Conservation (phyloP, 2,797 vertebrate genomes). For the Euthynnus affinis region DNA sequence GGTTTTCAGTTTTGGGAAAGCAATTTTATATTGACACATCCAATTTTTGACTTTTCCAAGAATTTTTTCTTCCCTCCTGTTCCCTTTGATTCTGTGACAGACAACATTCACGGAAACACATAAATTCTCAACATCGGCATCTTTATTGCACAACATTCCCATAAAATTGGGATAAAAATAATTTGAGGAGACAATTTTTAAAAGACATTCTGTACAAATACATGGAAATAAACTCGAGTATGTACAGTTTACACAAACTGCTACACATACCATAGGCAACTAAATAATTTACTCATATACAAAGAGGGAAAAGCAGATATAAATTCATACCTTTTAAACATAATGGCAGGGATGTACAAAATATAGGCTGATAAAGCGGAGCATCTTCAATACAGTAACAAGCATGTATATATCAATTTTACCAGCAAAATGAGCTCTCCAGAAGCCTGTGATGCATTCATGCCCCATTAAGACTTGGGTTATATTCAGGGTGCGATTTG, state of each 20-base stretch:
- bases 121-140: conserved; percentile 78
- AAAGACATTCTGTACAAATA: conserved; percentile 96
- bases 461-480: conserved; percentile 82
- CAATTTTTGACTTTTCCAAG: neutral
- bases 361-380: conserved; percentile 68
- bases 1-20: conserved; percentile 11
- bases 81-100: conserved; percentile 1
- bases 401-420: conserved; percentile 61
- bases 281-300: conserved; percentile 90
- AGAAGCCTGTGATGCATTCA: conserved; percentile 64
- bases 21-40: neutral
- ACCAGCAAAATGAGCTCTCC: conserved; percentile 73
- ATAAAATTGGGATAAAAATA: conserved; percentile 95
- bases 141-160: conserved; percentile 99
- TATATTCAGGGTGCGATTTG: conserved; percentile 60
- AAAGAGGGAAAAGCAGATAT: conserved; percentile 84
- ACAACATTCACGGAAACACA: conserved; percentile 19
- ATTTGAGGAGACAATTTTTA: conserved; percentile 89
- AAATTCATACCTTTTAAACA: conserved; percentile 74
- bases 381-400: conserved; percentile 67
- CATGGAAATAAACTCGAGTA: conserved; percentile 86
- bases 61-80: too few relatives aligned
- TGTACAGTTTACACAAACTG: conserved; percentile 92
- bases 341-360: conserved; percentile 72
- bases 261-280: conserved; percentile 86